phyloP scores from a whole-genome alignment of 2,888 invertebrate species.

The Ornithoptera priamus region DNA sequence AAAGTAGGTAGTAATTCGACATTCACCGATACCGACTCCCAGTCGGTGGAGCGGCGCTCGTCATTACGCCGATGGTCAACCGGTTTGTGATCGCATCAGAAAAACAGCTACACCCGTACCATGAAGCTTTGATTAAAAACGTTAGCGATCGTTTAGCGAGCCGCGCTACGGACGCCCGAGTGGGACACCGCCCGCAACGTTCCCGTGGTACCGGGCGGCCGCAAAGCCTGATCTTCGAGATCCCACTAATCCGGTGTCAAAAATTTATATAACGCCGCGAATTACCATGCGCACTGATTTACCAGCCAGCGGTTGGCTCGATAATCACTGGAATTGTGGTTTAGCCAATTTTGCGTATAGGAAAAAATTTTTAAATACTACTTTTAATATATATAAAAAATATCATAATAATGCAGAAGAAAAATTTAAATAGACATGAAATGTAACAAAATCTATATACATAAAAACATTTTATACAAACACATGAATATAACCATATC shows the following conservation, averaged over 20 bases:
- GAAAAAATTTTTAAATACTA: too few relatives aligned
- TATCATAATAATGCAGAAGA: too few relatives aligned
- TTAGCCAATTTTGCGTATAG: not conserved
- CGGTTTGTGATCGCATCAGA: conserved; percentile 78
- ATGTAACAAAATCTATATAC: too few relatives aligned
- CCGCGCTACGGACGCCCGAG: not conserved
- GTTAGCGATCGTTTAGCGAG: conserved; percentile 16
- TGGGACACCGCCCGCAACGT: conserved; percentile 24
- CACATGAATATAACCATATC: too few relatives aligned
- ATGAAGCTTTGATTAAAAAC: conserved; percentile 39
- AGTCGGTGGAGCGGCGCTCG: conserved; percentile 41
- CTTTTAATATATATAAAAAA: too few relatives aligned
- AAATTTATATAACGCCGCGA: conserved; percentile 60
- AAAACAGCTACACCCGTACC: conserved; percentile 71
- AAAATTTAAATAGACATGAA: too few relatives aligned
- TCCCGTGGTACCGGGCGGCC: conserved; percentile 58
- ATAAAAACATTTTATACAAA: too few relatives aligned
- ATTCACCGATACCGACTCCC: conserved; percentile 60
- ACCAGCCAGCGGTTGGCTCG: conserved; percentile 23
- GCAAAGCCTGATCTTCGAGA: conserved; percentile 59
- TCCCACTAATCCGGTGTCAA: conserved; percentile 68
- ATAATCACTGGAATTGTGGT: conserved; percentile 12
- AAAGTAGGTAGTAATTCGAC: conserved; percentile 64
- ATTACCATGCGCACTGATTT: conserved; percentile 36
- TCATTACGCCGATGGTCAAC: conserved; percentile 73